Conservation (phyloP, 2,888 invertebrate species). For the Cephonodes hylas region DNA sequence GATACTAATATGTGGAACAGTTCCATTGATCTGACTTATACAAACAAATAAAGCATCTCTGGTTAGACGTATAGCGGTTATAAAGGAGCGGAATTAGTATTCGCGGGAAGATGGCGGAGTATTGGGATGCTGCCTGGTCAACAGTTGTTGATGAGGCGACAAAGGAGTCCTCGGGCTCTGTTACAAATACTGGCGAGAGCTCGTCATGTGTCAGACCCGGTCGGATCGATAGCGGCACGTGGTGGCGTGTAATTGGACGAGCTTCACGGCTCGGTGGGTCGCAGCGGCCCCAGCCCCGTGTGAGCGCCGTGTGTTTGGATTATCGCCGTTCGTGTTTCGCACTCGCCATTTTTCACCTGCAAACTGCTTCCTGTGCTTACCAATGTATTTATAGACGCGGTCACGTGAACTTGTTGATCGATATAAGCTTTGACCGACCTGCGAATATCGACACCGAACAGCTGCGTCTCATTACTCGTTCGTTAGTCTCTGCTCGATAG, state of each 20-base stretch:
- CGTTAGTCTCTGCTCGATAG: neutral
- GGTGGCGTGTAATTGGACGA: conserved; percentile 37
- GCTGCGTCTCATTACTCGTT: neutral
- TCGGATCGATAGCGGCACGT: conserved; percentile 50
- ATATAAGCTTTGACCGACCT: neutral
- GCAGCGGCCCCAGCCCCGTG: conserved; percentile 28
- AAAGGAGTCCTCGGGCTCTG: neutral
- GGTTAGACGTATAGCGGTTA: neutral
- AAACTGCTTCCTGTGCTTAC: neutral
- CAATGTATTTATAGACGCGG: conserved; percentile 4
- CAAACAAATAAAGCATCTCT: conserved; percentile 6
- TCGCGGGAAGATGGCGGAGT: neutral
- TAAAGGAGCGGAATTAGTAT: neutral
- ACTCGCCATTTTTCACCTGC: conserved; percentile 2
- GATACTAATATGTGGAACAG: neutral
- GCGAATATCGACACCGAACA: no score
- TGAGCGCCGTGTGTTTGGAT: conserved; percentile 32
- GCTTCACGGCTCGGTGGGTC: conserved; percentile 22
- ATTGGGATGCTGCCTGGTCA: neutral
- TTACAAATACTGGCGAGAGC: neutral
- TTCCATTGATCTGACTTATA: conserved; percentile 8
- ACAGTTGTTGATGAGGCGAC: neutral
- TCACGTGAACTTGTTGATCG: conserved; percentile 10
- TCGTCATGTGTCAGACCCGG: neutral
- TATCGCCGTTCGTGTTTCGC: conserved; percentile 31